These are phyloP conservation scores for Gavia stellata DNA, from an alignment of 2,113 vertebrate genomes.

Conservation along the genomic window DNA sequence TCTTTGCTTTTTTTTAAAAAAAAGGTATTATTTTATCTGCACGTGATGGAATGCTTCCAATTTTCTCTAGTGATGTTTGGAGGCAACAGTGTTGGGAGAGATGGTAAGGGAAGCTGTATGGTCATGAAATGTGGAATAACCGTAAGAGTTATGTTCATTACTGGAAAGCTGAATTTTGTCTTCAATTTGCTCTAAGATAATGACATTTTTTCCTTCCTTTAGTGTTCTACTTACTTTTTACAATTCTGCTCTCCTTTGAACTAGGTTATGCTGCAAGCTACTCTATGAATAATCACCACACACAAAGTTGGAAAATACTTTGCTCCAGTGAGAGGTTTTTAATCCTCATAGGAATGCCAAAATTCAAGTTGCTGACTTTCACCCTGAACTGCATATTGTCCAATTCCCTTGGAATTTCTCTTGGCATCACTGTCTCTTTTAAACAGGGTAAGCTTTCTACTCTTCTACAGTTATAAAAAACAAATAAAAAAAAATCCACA, in stretches of 20 bases:
- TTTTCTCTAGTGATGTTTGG: not conserved
- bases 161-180: not conserved
- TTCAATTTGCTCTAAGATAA: not conserved
- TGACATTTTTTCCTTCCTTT: not conserved
- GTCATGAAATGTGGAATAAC: not conserved
- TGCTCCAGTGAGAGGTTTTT: not conserved
- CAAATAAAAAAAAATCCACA: not conserved
- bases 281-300: not conserved
- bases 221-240: not conserved
- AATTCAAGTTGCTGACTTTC: conserved; percentile 26
- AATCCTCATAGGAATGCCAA: conserved; percentile 45
- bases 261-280: not conserved
- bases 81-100: not conserved
- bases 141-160: not conserved
- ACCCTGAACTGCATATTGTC: not conserved
- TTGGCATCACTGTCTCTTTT: not conserved
- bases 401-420: conserved; percentile 33
- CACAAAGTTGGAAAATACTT: not conserved
- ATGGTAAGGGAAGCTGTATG: not conserved
- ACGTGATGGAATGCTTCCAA: not conserved
- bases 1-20: not conserved
- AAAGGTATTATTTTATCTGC: not conserved
- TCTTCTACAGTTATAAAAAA: not conserved
- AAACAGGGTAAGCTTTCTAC: not conserved
- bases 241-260: not conserved